Percentiles rank a stretch among this genome's conserved stretches.
Evolutionary conservation across 2,797 vertebrate genomes (phyloP).

Genomic region (Lophotriccus pileatus): DNA sequence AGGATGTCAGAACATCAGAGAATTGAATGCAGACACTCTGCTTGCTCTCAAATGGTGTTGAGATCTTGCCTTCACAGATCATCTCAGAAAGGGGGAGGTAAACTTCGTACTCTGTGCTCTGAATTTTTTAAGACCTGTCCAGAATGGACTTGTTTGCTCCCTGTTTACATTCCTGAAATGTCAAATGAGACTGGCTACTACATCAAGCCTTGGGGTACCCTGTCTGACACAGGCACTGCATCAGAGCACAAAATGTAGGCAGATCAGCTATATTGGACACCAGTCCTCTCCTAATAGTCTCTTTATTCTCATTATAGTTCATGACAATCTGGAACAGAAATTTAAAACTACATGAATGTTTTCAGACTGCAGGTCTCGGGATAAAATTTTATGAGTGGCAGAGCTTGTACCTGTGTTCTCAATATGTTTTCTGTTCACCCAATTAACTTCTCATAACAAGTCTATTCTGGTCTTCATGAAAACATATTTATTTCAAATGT

Average conservation of each 20-base stretch:
- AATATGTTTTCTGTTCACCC: not conserved
- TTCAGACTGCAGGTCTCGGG: not conserved
- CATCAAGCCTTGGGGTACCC: not conserved
- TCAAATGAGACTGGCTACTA: not conserved
- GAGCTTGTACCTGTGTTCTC: not conserved
- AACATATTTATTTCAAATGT: not conserved
- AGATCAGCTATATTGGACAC: not conserved
- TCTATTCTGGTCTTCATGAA: not conserved
- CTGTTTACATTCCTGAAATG: not conserved
- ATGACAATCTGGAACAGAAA: not conserved
- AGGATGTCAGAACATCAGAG: not conserved
- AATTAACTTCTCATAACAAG: not conserved
- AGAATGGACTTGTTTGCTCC: not conserved
- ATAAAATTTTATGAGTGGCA: not conserved
- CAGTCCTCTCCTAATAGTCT: not conserved
- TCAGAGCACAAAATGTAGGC: not conserved
- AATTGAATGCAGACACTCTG: not conserved
- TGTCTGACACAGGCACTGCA: not conserved
- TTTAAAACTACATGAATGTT: not conserved
- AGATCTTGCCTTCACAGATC: not conserved
- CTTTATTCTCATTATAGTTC: not conserved
- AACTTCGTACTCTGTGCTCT: not conserved
- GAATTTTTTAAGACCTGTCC: not conserved
- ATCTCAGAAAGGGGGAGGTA: not conserved
- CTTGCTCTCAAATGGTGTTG: not conserved